Evolutionary conservation across 2,888 invertebrate species (phyloP), one percentile per base, ranked within the genome.

Genomic region (Ypsolopha scabrella): DNA sequence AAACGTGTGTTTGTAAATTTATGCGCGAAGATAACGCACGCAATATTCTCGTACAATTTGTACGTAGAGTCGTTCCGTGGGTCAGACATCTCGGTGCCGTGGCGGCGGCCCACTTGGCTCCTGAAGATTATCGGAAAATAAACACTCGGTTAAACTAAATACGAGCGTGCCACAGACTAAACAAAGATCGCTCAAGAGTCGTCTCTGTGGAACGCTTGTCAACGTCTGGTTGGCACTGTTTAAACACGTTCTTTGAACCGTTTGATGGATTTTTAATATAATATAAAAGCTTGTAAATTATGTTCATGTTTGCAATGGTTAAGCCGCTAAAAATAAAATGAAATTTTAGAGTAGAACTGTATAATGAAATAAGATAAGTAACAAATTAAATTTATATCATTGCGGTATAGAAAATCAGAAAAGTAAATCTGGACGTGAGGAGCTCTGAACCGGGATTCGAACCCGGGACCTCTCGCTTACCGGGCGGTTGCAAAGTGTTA

Each of bases 51-150:
- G 35, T 46, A 24, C 24, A 46, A 48, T 48, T 52, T 48, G 52
- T 41, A 13, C 7, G 39, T 48, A 45, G 24, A 45, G 45, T 6
- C 41, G 39, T 41, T 36, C 35, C 44, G 8, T 37, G 57, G 58
- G 65, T 62, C 65, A 72, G 73, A 72, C 70, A 65, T 57, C 48
- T 58, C 48, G 72, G 67, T 64, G 59, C 58, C 60, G 53, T 54
- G 33, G 53, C 60, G 33, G 53, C 60, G 60, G 58, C 54, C 62
- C 60, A 55, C 60, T 24, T 24, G 24, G 24, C 24, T 63, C 68
- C 62, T 58, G 56, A 54, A 57, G 63, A 67, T 63, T 65, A 64
- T 64, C 60, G 57, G 56, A 37, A 48, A 48, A 48, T 48, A 48
- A 48, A 48, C 48, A 48, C 13, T 13, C 48, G 33, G 1, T 35